Percentiles rank a stretch among this genome's conserved stretches.
Evolutionary conservation across 1,140 invertebrate genomes (phyloP).

Genomic region (Ceratosolen fusciceps): DNA sequence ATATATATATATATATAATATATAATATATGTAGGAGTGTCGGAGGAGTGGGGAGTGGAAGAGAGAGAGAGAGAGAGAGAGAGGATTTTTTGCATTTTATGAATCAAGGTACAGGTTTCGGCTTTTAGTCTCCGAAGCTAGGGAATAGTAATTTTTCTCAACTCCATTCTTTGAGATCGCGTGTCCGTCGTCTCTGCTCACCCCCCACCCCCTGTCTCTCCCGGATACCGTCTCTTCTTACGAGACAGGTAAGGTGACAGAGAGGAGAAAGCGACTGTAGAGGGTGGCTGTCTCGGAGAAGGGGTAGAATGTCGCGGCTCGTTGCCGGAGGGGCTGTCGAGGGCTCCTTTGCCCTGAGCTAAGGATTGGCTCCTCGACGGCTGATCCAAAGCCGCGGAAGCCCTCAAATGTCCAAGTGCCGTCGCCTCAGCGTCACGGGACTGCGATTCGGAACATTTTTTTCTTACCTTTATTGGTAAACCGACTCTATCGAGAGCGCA

Average conservation of each 20-base stretch:
- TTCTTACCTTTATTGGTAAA: constrained; percentile 31
- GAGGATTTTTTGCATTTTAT: no score
- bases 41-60: no score
- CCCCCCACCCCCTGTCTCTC: background rate
- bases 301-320: constrained; percentile 18
- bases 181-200: background rate
- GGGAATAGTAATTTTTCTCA: background rate
- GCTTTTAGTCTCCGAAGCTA: constrained; percentile 21
- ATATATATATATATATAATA: no score
- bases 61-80: no score
- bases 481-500: background rate
- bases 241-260: background rate
- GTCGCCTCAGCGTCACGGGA: constrained; percentile 7
- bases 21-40: no score
- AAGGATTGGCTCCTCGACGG: constrained; percentile 18
- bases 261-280: background rate
- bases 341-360: constrained; percentile 19
- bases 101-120: constrained; percentile 18
- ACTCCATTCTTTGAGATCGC: background rate
- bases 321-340: background rate
- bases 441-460: constrained; percentile 27
- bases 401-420: constrained; percentile 23
- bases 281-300: background rate
- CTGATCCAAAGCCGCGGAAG: background rate
- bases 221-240: no score